Evolutionary conservation across 2,797 vertebrate species (phyloP).

Genomic region (Cyclopterus lumpus): DNA sequence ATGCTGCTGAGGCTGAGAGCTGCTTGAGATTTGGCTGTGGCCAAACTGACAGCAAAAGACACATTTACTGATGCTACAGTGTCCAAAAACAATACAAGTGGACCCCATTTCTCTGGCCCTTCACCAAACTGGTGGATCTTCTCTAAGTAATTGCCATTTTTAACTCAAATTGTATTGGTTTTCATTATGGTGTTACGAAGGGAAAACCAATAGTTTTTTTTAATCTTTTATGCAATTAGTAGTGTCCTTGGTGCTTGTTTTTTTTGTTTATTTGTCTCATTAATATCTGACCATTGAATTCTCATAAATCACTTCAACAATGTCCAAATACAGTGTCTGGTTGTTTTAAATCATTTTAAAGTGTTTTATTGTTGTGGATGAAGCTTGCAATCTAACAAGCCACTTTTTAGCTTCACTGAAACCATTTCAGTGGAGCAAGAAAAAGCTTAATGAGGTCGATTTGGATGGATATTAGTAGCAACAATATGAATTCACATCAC

Average conservation of each 20-base stretch:
- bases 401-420: constrained; percentile 66
- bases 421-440: constrained; percentile 52
- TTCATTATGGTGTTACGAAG: not conserved
- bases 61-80: constrained; percentile 49
- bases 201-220: not conserved
- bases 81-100: constrained; percentile 52
- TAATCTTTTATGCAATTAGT: not conserved
- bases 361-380: constrained; percentile 63
- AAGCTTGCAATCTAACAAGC: constrained; percentile 67
- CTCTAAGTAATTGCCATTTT: not conserved
- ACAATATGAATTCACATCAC: constrained; percentile 68
- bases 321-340: not conserved
- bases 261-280: not conserved
- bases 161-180: not conserved
- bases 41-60: constrained; percentile 58
- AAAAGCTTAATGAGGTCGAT: constrained; percentile 67
- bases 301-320: not conserved
- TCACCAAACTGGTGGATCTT: constrained; percentile 18
- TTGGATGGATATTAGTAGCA: constrained; percentile 70
- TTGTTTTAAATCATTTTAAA: not conserved
- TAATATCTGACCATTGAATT: not conserved
- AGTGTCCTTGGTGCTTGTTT: not conserved
- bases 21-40: constrained; percentile 52
- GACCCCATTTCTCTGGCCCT: constrained; percentile 28
- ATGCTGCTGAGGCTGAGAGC: constrained; percentile 49